Percentiles rank a stretch among this genome's conserved stretches.
phyloP scores from a whole-genome alignment of 2,797 vertebrate species.

The Neoniphon sammara region DNA sequence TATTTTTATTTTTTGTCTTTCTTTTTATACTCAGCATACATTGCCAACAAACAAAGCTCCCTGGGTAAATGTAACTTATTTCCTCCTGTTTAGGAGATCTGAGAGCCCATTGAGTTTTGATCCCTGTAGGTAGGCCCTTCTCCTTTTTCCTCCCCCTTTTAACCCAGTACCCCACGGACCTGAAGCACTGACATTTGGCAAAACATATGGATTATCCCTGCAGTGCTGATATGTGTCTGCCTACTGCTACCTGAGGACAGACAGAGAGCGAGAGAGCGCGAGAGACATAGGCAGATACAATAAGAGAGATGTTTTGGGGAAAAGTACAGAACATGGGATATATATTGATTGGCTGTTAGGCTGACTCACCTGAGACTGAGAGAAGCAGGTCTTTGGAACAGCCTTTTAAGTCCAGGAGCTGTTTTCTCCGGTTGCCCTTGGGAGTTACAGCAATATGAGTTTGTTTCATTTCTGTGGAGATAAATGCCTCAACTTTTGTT shows the following conservation, averaged over 20 bases:
- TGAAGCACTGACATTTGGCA: constrained; percentile 55
- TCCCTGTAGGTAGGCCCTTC: constrained; percentile 46
- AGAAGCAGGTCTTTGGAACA: constrained; percentile 49
- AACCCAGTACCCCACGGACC: constrained; percentile 46
- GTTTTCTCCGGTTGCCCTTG: constrained; percentile 52
- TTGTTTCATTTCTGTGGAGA: constrained; percentile 48
- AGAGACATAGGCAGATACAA: constrained; percentile 31
- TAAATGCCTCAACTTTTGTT: constrained; percentile 54
- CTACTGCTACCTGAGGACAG: constrained; percentile 27
- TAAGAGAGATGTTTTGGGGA: constrained; percentile 56
- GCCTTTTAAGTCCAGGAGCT: constrained; percentile 54
- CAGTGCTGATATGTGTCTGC: constrained; percentile 59
- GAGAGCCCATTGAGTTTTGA: constrained; percentile 52
- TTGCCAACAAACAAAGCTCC: constrained; percentile 54
- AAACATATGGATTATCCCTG: constrained; percentile 62
- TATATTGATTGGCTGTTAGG: constrained; percentile 71
- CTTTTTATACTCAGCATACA: constrained; percentile 14
- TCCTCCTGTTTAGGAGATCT: constrained; percentile 62
- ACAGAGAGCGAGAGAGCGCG: constrained; percentile 3
- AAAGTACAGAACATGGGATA: constrained; percentile 60
- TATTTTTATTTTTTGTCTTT: constrained; percentile 14
- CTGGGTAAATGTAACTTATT: constrained; percentile 57
- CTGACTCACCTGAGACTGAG: constrained; percentile 68
- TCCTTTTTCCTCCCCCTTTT: constrained; percentile 52
- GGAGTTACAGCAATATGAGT: constrained; percentile 45